Percentiles rank a stretch among this genome's conserved stretches.
phyloP scores from a whole-genome alignment of 2,113 vertebrate species.

The Paedocypris sp. region DNA sequence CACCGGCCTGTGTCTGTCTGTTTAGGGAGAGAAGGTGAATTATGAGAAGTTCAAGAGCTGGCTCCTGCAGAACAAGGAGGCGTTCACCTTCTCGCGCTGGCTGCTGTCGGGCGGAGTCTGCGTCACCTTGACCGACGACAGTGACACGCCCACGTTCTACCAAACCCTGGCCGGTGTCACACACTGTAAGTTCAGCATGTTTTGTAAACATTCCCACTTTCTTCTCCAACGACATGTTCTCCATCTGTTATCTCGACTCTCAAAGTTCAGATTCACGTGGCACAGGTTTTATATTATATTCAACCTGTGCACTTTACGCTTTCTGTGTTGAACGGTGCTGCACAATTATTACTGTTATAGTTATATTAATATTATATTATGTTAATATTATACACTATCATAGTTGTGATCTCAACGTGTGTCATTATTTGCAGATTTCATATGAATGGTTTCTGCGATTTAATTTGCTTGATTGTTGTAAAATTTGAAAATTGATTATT shows the following conservation, averaged over 20 bases:
- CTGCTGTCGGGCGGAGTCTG: constrained; percentile 89
- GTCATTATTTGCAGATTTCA: no score
- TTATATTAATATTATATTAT: no score
- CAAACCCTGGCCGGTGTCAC: constrained; percentile 97
- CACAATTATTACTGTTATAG: no score
- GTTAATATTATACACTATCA: no score
- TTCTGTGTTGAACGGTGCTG: no score
- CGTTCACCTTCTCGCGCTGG: constrained; percentile 95
- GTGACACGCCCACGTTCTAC: constrained; percentile 98
- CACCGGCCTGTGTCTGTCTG: constrained; percentile 30
- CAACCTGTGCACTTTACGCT: no score
- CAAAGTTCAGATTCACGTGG: no score
- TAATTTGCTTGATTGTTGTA: no score
- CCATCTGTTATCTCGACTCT: not conserved
- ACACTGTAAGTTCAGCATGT: constrained; percentile 73
- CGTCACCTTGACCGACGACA: constrained; percentile 94
- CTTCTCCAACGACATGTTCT: not conserved
- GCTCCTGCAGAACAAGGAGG: constrained; percentile 92
- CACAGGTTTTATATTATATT: no score
- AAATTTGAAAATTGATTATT: no score
- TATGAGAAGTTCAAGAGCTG: constrained; percentile 94
- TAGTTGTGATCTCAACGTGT: no score
- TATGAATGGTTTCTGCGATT: no score
- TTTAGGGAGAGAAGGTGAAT: constrained; percentile 90
- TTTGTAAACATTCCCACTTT: not conserved